Percentiles rank a stretch among this genome's conserved stretches.
Conservation (phyloP, 2,888 invertebrate genomes). For the Drosophila tripunctata region DNA sequence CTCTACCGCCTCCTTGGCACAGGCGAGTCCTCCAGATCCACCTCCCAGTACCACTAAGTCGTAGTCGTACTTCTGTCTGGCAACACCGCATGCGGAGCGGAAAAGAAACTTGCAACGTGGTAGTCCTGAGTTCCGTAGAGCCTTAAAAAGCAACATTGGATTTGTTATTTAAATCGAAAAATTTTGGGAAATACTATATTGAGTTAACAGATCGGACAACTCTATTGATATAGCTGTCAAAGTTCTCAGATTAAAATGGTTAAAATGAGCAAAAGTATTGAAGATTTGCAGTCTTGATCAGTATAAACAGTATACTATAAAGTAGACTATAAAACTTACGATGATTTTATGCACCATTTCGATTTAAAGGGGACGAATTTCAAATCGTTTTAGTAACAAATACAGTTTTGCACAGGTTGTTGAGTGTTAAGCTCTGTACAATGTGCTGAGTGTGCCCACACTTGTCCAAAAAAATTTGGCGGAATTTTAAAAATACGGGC, state of each 20-base stretch:
- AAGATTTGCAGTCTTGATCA: neutral
- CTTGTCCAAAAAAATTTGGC: too few relatives aligned
- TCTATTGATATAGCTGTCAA: neutral
- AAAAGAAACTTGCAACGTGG: neutral
- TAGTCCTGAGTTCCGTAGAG: neutral
- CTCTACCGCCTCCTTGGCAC: constrained; percentile 94
- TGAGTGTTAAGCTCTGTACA: too few relatives aligned
- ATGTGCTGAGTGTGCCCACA: too few relatives aligned
- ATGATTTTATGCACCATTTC: too few relatives aligned
- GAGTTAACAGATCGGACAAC: constrained; percentile 1
- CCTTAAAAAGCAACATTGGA: constrained; percentile 38
- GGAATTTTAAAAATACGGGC: too few relatives aligned
- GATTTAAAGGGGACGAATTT: too few relatives aligned
- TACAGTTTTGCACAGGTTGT: too few relatives aligned
- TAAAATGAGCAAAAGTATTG: neutral
- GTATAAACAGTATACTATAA: too few relatives aligned
- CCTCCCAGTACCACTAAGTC: constrained; percentile 98
- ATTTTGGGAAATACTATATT: constrained; percentile 24
- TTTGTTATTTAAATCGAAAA: constrained; percentile 5
- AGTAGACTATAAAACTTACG: too few relatives aligned
- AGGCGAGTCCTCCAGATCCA: constrained; percentile 97
- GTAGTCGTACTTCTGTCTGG: constrained; percentile 87
- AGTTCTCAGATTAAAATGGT: neutral
- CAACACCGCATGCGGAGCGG: neutral
- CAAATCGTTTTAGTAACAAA: too few relatives aligned